Conservation (phyloP, 2,888 invertebrate species). For the Tipula confusa region DNA sequence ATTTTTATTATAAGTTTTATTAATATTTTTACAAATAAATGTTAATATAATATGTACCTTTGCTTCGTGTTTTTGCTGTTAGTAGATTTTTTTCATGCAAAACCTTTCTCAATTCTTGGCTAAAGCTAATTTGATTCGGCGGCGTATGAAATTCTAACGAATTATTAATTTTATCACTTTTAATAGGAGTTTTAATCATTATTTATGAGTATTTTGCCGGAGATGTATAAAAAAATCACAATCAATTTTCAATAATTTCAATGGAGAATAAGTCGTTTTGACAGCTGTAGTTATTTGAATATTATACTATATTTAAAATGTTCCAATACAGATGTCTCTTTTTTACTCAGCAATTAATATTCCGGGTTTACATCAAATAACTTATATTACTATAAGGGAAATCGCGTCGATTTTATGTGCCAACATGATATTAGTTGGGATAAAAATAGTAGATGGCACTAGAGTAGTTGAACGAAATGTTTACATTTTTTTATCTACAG, state of each 20-base stretch:
- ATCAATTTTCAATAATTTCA: not conserved
- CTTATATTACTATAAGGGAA: too few species aligned
- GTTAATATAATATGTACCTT: constrained; percentile 51
- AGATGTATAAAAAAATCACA: not conserved
- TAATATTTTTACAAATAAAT: not conserved
- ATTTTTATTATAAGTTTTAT: constrained; percentile 33
- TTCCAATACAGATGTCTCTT: not conserved
- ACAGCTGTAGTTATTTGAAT: not conserved
- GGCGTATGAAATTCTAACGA: constrained; percentile 5
- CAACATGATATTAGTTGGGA: too few species aligned
- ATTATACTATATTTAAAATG: not conserved
- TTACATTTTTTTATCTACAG: too few species aligned
- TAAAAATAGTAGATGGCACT: too few species aligned
- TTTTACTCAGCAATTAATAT: not conserved
- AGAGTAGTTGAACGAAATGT: too few species aligned
- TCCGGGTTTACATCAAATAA: too few species aligned
- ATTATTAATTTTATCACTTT: not conserved
- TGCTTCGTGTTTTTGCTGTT: constrained; percentile 57
- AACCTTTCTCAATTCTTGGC: constrained; percentile 57
- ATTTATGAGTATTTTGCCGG: not conserved
- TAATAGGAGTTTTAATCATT: not conserved
- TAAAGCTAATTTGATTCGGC: constrained; percentile 52
- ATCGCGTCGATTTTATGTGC: too few species aligned
- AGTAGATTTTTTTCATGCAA: constrained; percentile 59
- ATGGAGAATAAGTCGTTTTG: constrained; percentile 4